Conservation (phyloP, 92 coral and sea anemone species). For the Blastomussa wellsi region DNA sequence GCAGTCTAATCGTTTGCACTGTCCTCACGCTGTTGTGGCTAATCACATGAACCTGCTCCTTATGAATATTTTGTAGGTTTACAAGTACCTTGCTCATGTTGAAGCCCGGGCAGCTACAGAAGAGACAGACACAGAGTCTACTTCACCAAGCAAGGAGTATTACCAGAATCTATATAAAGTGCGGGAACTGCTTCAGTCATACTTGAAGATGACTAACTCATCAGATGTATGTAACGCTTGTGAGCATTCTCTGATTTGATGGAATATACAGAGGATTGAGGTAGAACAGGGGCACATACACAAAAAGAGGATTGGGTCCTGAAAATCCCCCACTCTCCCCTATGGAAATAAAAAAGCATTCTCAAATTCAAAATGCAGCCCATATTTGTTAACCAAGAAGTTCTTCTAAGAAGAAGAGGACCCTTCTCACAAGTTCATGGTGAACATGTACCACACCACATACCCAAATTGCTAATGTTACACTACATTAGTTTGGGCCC, state of each 20-base stretch:
- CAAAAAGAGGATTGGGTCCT: not conserved
- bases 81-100: constrained; percentile 89
- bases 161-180: constrained; percentile 77
- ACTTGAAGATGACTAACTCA: constrained; percentile 49
- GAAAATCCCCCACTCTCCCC: not conserved
- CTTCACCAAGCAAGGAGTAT: constrained; percentile 72
- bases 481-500: not conserved
- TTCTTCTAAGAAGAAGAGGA: no score
- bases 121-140: constrained; percentile 61
- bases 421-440: no score
- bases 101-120: constrained; percentile 87
- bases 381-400: no score
- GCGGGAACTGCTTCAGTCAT: constrained; percentile 56
- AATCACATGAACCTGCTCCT: not conserved
- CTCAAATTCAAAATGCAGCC: not conserved
- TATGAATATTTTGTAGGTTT: constrained; percentile 61
- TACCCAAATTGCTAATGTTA: no score
- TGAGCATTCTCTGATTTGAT: not conserved
- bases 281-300: not conserved
- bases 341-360: no score
- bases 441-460: no score
- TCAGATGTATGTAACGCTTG: constrained; percentile 54
- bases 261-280: no score
- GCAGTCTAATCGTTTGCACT: no score
- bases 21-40: no score